Evolutionary conservation across 2,888 invertebrate species (phyloP).

Genomic region (Eustalomyia histrio): DNA sequence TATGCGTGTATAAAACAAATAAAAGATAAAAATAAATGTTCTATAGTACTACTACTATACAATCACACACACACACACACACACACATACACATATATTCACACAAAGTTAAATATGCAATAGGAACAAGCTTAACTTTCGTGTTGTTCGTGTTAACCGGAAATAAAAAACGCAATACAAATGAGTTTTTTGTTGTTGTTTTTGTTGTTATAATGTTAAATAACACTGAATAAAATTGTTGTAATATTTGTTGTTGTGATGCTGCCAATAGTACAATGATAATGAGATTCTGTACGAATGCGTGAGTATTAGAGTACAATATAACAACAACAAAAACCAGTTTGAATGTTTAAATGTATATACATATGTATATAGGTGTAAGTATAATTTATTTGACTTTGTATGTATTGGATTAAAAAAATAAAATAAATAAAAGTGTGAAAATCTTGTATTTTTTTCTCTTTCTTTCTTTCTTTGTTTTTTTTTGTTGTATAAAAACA

Average conservation of each 20-base stretch:
- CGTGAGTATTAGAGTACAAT: constrained; percentile 13
- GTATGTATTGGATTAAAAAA: not conserved
- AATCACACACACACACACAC: constrained; percentile 16
- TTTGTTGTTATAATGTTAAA: constrained; percentile 30
- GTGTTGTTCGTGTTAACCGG: constrained; percentile 66
- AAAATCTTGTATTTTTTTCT: constrained; percentile 27
- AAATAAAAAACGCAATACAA: constrained; percentile 61
- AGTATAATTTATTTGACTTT: not conserved
- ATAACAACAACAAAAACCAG: not conserved
- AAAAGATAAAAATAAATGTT: constrained; percentile 71
- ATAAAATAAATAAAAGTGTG: constrained; percentile 31
- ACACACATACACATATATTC: not conserved
- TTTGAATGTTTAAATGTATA: constrained; percentile 3
- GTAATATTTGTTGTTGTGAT: not conserved
- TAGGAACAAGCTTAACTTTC: constrained; percentile 39
- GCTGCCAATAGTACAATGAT: constrained; percentile 13
- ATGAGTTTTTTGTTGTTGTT: constrained; percentile 44
- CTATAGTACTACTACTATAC: constrained; percentile 24
- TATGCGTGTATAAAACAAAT: constrained; percentile 75
- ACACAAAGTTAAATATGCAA: constrained; percentile 12
- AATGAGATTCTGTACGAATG: constrained; percentile 33
- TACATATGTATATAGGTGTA: no score
- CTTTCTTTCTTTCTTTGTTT: no score
- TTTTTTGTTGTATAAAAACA: constrained; percentile 10
- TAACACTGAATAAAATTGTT: constrained; percentile 39